These are phyloP conservation scores for Nettapus auritus DNA, from an alignment of 2,113 vertebrate species.

Conservation along the genomic window DNA sequence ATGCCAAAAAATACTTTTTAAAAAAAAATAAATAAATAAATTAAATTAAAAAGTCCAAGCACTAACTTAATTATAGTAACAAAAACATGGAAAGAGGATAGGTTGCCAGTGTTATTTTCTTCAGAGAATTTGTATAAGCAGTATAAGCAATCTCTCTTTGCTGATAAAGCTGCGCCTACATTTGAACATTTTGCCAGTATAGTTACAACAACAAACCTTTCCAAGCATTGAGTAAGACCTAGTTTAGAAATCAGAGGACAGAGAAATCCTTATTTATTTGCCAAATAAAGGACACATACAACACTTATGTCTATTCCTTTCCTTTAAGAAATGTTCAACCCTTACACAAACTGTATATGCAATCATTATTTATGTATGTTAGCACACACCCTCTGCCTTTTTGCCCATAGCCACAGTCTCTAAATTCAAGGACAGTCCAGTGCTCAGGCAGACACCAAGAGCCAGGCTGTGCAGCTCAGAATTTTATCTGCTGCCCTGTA, in stretches of 20 bases:
- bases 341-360: background rate
- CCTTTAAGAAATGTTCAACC: background rate
- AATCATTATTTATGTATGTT: background rate
- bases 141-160: background rate
- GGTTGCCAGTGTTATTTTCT: slow-evolving; percentile 19
- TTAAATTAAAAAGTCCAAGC: background rate
- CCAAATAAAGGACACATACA: background rate
- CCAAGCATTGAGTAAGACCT: background rate
- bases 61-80: slow-evolving; percentile 24
- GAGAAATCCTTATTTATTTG: background rate
- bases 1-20: background rate
- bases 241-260: background rate
- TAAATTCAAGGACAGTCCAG: background rate
- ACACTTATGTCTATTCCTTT: background rate
- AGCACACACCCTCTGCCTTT: background rate
- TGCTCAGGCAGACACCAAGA: background rate
- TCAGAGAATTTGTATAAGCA: background rate
- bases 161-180: background rate
- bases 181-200: background rate
- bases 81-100: background rate
- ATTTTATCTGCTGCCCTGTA: background rate
- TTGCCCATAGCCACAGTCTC: background rate
- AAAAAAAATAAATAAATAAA: too few species aligned
- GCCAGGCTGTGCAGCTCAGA: background rate
- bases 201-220: background rate